phyloP scores from a whole-genome alignment of 2,888 invertebrate species.

The Pandemis cinnamomeana region DNA sequence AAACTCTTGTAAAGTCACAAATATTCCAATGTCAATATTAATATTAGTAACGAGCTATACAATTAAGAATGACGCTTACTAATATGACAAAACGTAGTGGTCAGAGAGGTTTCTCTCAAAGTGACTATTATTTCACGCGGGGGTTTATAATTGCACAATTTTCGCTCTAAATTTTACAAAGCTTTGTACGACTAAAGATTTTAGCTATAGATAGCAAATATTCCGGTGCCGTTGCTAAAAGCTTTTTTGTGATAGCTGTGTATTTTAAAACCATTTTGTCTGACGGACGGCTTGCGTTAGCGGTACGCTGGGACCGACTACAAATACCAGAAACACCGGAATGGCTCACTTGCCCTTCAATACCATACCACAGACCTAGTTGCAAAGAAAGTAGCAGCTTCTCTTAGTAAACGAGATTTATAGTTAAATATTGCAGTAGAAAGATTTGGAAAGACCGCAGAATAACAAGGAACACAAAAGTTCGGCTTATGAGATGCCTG shows the following conservation, averaged over 20 bases:
- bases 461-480: no score
- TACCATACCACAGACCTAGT: no score
- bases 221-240: slow-evolving; percentile 20
- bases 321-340: no score
- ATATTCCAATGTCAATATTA: background rate
- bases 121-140: slow-evolving; percentile 27
- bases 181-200: slow-evolving; percentile 15
- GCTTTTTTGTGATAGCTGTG: slow-evolving; percentile 14
- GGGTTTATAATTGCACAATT: slow-evolving; percentile 35
- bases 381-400: no score
- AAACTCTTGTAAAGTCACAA: background rate
- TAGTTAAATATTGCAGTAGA: no score
- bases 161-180: slow-evolving; percentile 32
- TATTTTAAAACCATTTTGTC: slow-evolving; percentile 7
- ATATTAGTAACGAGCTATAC: background rate
- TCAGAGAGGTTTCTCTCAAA: slow-evolving; percentile 13
- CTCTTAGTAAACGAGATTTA: no score
- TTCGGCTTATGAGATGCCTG: no score
- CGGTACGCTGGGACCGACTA: no score
- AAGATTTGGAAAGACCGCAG: no score
- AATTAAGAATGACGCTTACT: background rate
- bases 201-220: slow-evolving; percentile 25
- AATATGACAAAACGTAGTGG: background rate
- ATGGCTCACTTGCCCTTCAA: no score
- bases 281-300: background rate